A percentile compares a stretch with the other conserved stretches of the same genome.
Evolutionary conservation across 2,797 vertebrate species (phyloP).

Genomic region (Chelidonichthys spinosus): DNA sequence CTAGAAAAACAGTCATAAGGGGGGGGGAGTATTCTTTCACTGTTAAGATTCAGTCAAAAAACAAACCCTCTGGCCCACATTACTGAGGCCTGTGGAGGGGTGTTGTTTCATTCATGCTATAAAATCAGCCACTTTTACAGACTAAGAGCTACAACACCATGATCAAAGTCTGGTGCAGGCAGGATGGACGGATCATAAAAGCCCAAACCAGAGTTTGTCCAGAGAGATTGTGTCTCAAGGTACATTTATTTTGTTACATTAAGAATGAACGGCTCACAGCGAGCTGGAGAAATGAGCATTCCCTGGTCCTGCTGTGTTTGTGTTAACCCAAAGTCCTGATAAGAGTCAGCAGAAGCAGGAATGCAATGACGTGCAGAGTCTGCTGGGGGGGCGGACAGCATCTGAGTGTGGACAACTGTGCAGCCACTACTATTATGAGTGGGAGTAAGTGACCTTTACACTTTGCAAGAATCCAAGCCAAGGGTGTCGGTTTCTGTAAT

Average conservation of each 20-base stretch:
- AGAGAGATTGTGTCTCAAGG: constrained; percentile 16
- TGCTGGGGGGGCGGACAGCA: constrained; percentile 48
- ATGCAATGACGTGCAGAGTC: constrained; percentile 68
- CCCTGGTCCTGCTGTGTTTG: constrained; percentile 40
- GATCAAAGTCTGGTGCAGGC: constrained; percentile 40
- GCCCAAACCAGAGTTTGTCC: not conserved
- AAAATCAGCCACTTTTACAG: constrained; percentile 13
- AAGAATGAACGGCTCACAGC: not conserved
- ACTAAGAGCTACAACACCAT: constrained; percentile 32
- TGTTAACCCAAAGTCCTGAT: constrained; percentile 59
- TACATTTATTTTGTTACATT: constrained; percentile 7
- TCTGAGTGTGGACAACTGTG: constrained; percentile 32
- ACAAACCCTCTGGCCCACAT: constrained; percentile 56
- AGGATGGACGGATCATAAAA: constrained; percentile 27
- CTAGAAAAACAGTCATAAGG: constrained; percentile 49
- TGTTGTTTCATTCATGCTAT: constrained; percentile 24
- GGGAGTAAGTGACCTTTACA: constrained; percentile 70
- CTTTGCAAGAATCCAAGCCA: constrained; percentile 58
- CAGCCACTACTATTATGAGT: constrained; percentile 41
- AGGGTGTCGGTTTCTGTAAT: constrained; percentile 58
- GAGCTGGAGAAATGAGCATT: constrained; percentile 22
- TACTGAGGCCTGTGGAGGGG: constrained; percentile 57
- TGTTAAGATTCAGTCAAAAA: constrained; percentile 44
- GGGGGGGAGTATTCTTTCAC: constrained; percentile 42
- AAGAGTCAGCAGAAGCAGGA: constrained; percentile 70